Evolutionary conservation across 2,797 vertebrate species (phyloP).

Genomic region (Helicolenus hilgendorfi): DNA sequence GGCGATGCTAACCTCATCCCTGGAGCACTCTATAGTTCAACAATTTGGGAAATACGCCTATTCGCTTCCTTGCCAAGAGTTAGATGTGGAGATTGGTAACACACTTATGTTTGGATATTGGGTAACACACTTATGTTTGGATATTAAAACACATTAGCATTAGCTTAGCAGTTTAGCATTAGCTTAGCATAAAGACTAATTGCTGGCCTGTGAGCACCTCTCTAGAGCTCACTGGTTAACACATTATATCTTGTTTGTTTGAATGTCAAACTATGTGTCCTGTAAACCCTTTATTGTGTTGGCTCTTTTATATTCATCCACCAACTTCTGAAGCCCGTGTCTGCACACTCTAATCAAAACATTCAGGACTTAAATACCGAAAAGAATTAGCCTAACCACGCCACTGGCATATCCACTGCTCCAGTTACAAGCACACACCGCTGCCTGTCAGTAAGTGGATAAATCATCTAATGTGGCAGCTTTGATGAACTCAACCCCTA

Average conservation of each 20-base stretch:
- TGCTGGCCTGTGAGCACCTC: not conserved
- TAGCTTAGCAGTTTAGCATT: not conserved
- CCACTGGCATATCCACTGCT: not conserved
- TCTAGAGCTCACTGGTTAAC: not conserved
- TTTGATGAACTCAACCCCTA: slow-evolving; percentile 18
- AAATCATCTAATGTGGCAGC: slow-evolving; percentile 17
- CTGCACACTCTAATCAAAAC: slow-evolving; percentile 10
- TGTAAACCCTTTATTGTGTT: not conserved
- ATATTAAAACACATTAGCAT: not conserved
- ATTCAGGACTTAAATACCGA: slow-evolving; percentile 2
- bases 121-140: not conserved
- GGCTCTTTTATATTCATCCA: not conserved
- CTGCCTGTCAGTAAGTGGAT: slow-evolving; percentile 22
- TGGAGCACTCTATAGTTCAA: no score
- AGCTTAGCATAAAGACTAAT: not conserved
- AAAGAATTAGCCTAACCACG: not conserved
- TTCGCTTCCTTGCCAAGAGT: not conserved
- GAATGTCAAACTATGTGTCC: not conserved
- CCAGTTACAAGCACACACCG: not conserved
- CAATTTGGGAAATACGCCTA: no score
- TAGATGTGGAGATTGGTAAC: not conserved
- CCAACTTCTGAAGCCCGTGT: not conserved
- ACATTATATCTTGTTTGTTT: not conserved
- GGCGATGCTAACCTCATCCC: no score
- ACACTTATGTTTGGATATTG: not conserved